A percentile compares a stretch with the other conserved stretches of the same genome.
Evolutionary conservation across 1,140 invertebrate species (phyloP).

Genomic region (Zaprionus ghesquierei): DNA sequence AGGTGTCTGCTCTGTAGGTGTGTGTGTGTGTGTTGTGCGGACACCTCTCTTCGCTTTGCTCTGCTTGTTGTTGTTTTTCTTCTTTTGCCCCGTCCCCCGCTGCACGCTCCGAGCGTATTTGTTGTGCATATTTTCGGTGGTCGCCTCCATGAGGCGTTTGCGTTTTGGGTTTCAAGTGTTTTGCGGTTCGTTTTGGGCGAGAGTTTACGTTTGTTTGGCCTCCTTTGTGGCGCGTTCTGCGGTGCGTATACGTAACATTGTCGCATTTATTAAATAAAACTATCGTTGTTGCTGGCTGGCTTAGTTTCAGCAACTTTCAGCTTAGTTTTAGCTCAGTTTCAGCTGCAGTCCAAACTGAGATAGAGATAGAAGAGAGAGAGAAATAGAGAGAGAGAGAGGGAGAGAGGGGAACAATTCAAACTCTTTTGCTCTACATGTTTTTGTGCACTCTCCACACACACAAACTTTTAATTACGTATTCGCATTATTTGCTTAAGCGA

Average conservation of each 20-base stretch:
- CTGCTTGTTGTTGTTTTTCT: background rate
- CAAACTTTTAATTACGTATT: slow-evolving; percentile 66
- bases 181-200: slow-evolving; percentile 66
- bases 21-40: slow-evolving; percentile 11
- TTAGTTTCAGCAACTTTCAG: slow-evolving; percentile 36
- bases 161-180: slow-evolving; percentile 56
- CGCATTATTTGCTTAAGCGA: slow-evolving; percentile 18
- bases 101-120: slow-evolving; percentile 51
- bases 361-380: background rate
- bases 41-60: slow-evolving; percentile 12
- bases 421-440: slow-evolving; percentile 9
- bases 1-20: slow-evolving; percentile 16
- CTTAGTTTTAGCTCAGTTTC: slow-evolving; percentile 34
- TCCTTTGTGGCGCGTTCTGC: slow-evolving; percentile 55
- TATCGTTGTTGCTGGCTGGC: slow-evolving; percentile 9
- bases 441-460: background rate
- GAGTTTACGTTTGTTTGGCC: slow-evolving; percentile 58
- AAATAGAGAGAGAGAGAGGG: no score
- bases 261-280: slow-evolving; percentile 69
- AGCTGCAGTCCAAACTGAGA: background rate
- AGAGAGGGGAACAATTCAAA: background rate
- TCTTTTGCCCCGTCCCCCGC: slow-evolving; percentile 1
- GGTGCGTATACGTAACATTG: slow-evolving; percentile 57
- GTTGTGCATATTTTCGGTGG: slow-evolving; percentile 72
- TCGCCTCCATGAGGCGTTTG: slow-evolving; percentile 42